Conservation (phyloP, 2,113 vertebrate genomes). For the Phodopus roborovskii region DNA sequence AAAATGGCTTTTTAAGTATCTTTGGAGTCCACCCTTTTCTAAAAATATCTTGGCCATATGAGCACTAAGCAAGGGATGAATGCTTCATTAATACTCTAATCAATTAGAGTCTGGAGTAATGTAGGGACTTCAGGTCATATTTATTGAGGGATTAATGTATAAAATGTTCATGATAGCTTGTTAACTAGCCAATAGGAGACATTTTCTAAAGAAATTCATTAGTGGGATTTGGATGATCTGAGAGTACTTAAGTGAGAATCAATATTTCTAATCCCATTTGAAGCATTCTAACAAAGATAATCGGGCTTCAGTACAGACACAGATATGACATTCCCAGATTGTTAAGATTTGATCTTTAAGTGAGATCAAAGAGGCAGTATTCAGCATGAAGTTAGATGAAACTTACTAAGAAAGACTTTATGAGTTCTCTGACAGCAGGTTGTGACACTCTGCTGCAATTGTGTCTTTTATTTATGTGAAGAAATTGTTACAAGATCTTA, state of each 20-base stretch:
- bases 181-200: slow-evolving; percentile 58
- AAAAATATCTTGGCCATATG: neutral
- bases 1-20: neutral
- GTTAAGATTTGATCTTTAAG: slow-evolving; percentile 46
- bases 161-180: slow-evolving; percentile 49
- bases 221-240: slow-evolving; percentile 69
- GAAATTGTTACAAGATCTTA: neutral
- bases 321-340: slow-evolving; percentile 49
- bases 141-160: slow-evolving; percentile 60
- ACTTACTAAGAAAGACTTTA: neutral
- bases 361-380: neutral
- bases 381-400: slow-evolving; percentile 31
- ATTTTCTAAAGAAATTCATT: slow-evolving; percentile 69
- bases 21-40: neutral
- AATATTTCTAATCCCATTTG: slow-evolving; percentile 71
- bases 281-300: slow-evolving; percentile 54
- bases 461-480: slow-evolving; percentile 31
- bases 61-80: neutral
- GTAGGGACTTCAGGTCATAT: slow-evolving; percentile 43
- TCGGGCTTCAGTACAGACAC: slow-evolving; percentile 58
- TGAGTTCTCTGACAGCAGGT: neutral
- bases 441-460: neutral
- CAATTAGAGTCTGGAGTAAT: slow-evolving; percentile 10
- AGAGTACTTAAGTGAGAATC: slow-evolving; percentile 75
- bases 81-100: slow-evolving; percentile 44